Base-by-base conservation (phyloP, 1,140 invertebrate genomes). In the Lepidurus apus region DNA sequence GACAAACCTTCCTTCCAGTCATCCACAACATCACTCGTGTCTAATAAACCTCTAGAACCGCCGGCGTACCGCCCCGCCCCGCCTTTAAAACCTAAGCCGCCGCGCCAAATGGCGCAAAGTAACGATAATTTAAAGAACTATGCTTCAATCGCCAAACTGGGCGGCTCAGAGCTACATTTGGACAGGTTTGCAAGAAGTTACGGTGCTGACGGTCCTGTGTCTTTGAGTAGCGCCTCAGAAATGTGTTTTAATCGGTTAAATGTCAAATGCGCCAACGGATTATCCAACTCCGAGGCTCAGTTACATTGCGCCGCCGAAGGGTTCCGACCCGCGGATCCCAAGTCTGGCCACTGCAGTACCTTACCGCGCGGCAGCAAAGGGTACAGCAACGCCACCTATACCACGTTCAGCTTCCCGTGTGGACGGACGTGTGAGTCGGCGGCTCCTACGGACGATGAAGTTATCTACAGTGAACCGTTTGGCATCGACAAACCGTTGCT, bases 131-230 rank as follows among this genome's bases (percentile, higher is more conserved):
- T 65, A 13, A 65, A 65, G 53, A 65, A 65, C 13, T 65, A 65
- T 65, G 53, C 53, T 0, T 65, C 53, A 7, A 65, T 65, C 53
- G 17, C 53, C 53, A 65, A 65, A 65, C 21, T 79, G 42, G 78
- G 78, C 9, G 78, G 78, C 21, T 79, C 78, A n/a, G 78, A 79
- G 42, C 11, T 79, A 42, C 74, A 79, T 13, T 47, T 79, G 17
- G 75, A 47, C 76, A 77, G 44, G 26, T 77, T 77, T n/a, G 43
- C 76, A 13, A 77, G 43, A 45, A 42, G 34, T 65, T 65, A 21
- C 1, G 13, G 8, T 65, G 53, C 6, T 17, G 53, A 65, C 53
- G 53, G 53, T 65, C 53, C 53, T 0, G 7, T 65, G 53, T 65
- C 53, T 65, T 4, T 65, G 53, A 65, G 53, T 65, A 65, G 53